Evolutionary conservation across 2,113 vertebrate species (phyloP), one percentile per base, ranked within the genome.

Genomic region (Typhlomys cinereus): DNA sequence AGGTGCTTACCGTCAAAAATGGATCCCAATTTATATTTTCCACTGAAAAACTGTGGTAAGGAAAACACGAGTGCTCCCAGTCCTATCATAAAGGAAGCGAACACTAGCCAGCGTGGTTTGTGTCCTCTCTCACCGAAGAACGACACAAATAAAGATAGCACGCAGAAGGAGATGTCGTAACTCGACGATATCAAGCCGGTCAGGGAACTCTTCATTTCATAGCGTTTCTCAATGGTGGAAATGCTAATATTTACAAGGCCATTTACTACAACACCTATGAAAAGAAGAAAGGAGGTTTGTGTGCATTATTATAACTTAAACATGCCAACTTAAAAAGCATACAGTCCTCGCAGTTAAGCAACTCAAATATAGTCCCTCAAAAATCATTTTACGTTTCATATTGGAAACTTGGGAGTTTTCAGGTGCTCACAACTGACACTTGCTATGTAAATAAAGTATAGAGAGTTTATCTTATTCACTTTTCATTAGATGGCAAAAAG

Each of bases 221-320:
- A 98, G 84, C 98, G 98, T 84, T 98, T 98, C 96, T 98, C 98
- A 64, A 98, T 98, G 41, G 98, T 98, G 64, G 98, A 98, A 94
- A 98, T 98, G 94, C 97, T 98, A 62, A 98, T 92, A 62, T 98
- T 98, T 85, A 98, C 71, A 8, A 98, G 96, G 92, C 98, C 98
- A 93, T 98, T 98, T 83, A 98, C 98, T 54, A 98, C 95, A 88
- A 97, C 66, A 94, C 98, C 98, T 98, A 80, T n/a, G 3, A 96
- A 97, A 83, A 96, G 50, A 88, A 1, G 90, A 95, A 80, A 95
- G 0, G 70, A 8, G 85, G 90, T 25, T 4, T 17, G 87, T 20
- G 20, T 39, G 8, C 3, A 15, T 81, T 89, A 81, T 83, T 31
- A 39, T 13, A 81, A 90, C 27, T 69, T 88, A 0, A 46, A 94